Evolutionary conservation across 2,113 vertebrate genomes (phyloP).

Genomic region (Neoarius graeffei): DNA sequence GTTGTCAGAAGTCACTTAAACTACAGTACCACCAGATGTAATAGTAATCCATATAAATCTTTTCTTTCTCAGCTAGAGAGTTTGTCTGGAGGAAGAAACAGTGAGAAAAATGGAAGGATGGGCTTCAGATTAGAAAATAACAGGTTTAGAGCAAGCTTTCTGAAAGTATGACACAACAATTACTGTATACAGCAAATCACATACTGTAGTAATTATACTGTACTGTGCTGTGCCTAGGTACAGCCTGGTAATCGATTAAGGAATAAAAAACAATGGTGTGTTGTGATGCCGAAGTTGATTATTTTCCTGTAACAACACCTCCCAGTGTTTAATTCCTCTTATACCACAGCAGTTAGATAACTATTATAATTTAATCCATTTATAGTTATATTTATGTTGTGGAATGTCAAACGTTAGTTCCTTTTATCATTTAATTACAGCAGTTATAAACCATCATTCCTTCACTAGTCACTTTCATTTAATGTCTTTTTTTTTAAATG

Average conservation of each 20-base stretch:
- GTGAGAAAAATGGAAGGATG: background rate
- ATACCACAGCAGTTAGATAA: background rate
- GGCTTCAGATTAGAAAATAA: background rate
- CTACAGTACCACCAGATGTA: background rate
- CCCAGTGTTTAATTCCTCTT: background rate
- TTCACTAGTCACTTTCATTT: too few relatives aligned
- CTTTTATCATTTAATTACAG: too few relatives aligned
- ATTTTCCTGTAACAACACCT: background rate
- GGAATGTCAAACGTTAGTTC: background rate
- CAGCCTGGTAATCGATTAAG: background rate
- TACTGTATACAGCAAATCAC: background rate
- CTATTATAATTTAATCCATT: background rate
- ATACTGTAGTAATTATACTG: background rate
- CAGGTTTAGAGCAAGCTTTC: slow-evolving; percentile 13
- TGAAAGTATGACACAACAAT: background rate
- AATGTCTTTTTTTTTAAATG: too few relatives aligned
- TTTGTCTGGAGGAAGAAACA: background rate
- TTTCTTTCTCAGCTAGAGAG: background rate
- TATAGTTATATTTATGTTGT: background rate
- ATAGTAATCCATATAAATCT: slow-evolving; percentile 5
- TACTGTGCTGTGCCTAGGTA: background rate
- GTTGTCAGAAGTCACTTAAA: background rate
- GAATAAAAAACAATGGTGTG: background rate
- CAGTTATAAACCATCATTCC: too few relatives aligned
- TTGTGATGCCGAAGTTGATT: background rate